phyloP scores from a whole-genome alignment of 2,113 vertebrate species.

The Vulpes lagopus region DNA sequence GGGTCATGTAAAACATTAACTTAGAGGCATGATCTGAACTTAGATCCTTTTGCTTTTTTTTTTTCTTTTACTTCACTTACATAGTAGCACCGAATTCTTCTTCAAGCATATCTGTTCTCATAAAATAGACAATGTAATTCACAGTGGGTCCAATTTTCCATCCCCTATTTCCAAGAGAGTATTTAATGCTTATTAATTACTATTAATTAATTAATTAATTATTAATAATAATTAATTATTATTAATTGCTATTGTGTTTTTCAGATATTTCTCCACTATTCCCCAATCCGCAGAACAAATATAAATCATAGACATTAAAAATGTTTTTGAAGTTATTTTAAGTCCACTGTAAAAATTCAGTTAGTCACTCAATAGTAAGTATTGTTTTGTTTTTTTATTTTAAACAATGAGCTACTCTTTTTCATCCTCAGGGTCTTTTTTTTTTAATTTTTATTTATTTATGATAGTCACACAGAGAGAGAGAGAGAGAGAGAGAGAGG shows the following conservation, averaged over 20 bases:
- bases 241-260: neutral
- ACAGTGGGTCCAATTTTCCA: neutral
- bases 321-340: neutral
- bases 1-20: neutral
- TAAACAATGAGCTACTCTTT: neutral
- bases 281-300: neutral
- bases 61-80: neutral
- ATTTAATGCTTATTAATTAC: conserved; percentile 11
- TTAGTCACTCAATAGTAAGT: neutral
- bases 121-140: neutral
- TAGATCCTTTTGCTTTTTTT: neutral
- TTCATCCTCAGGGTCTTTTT: neutral
- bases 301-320: conserved; percentile 37
- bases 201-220: too few species aligned
- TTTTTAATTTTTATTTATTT: too few species aligned
- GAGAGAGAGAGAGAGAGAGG: too few species aligned
- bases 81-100: neutral
- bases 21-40: conserved; percentile 3
- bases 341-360: neutral
- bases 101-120: neutral
- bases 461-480: too few species aligned
- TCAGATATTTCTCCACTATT: neutral
- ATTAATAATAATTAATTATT: too few species aligned
- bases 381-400: neutral
- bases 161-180: neutral